Conservation (phyloP, 2,888 invertebrate genomes). For the Conistra vaccinii region DNA sequence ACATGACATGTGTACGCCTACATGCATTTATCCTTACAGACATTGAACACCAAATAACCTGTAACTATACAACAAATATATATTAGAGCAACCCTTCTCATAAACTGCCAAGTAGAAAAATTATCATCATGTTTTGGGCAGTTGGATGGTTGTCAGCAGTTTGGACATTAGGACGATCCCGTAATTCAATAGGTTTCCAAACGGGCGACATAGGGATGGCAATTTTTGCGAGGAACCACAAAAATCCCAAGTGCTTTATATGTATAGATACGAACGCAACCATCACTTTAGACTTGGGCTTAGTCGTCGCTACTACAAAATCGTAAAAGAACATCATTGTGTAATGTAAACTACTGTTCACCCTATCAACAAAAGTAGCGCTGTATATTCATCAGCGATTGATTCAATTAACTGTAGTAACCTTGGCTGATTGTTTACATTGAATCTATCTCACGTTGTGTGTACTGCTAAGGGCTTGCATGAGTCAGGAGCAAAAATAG, state of each 20-base stretch:
- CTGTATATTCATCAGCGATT: slow-evolving; percentile 45
- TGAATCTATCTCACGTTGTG: slow-evolving; percentile 42
- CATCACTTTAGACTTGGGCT: background rate
- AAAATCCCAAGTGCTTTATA: background rate
- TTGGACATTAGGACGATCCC: background rate
- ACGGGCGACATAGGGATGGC: background rate
- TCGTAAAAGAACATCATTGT: background rate
- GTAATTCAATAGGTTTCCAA: background rate
- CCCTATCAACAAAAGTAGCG: slow-evolving; percentile 9
- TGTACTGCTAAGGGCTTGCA: slow-evolving; percentile 46
- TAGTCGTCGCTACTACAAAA: background rate
- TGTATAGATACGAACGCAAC: background rate
- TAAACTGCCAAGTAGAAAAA: background rate
- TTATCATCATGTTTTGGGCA: background rate
- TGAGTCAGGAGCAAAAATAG: slow-evolving; percentile 57
- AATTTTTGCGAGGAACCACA: background rate
- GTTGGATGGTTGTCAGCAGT: background rate
- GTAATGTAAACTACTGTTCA: slow-evolving; percentile 2
- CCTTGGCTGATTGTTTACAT: slow-evolving; percentile 59
- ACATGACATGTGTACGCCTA: background rate
- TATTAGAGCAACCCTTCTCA: too few species aligned
- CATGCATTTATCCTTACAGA: background rate
- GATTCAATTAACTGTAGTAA: slow-evolving; percentile 51
- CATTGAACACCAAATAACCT: background rate
- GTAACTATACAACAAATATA: background rate